A percentile compares a stretch with the other conserved stretches of the same genome.
These are phyloP conservation scores for Drosophila rellima DNA, from an alignment of 2,888 invertebrate species.

Conservation along the genomic window DNA sequence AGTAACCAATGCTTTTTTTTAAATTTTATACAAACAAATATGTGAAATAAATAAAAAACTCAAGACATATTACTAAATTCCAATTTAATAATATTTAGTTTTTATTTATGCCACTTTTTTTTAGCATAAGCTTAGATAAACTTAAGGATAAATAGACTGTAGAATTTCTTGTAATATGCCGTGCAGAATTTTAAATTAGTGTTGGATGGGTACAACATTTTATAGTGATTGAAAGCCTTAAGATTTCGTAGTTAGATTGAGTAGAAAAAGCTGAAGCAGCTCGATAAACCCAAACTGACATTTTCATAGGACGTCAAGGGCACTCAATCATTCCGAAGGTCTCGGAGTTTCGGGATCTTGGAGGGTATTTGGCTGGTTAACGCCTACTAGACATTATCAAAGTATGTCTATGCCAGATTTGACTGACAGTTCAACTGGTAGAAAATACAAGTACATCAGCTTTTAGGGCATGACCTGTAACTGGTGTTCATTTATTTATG, in stretches of 20 bases:
- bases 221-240: not conserved
- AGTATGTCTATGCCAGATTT: conserved; percentile 22
- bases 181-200: not conserved
- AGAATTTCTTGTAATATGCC: not conserved
- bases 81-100: no score
- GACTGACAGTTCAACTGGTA: conserved; percentile 27
- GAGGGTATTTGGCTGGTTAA: not conserved
- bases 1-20: no score
- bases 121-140: not conserved
- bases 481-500: conserved; percentile 50
- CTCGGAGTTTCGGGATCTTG: not conserved
- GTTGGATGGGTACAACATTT: not conserved
- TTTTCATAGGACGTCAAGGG: conserved; percentile 10
- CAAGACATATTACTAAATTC: not conserved
- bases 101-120: not conserved
- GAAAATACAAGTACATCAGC: conserved; percentile 1
- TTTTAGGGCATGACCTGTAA: conserved; percentile 19
- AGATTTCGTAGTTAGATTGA: not conserved
- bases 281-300: conserved; percentile 8
- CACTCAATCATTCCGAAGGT: conserved; percentile 22
- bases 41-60: no score
- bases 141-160: not conserved
- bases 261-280: not conserved
- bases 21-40: no score
- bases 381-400: conserved; percentile 35